Evolutionary conservation across 1,140 invertebrate species (phyloP), one percentile per base, ranked within the genome.

Genomic region (Bombus haemorrhoidalis): DNA sequence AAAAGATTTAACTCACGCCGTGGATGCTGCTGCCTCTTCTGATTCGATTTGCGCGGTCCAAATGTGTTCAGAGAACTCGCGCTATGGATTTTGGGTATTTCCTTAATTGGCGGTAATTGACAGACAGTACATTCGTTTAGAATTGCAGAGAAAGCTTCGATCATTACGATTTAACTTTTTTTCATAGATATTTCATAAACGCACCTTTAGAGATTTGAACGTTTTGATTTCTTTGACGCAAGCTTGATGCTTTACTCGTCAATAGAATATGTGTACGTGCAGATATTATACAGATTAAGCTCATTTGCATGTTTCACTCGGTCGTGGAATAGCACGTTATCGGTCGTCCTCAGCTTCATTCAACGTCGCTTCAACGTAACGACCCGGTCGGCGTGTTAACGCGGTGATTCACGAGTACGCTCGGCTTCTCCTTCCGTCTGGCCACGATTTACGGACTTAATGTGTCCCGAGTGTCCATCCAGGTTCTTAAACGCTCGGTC

Each of bases 391-490:
- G 76, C 34, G 82, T 76, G 77, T 75, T 83, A 53, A 39, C 64
- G 72, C 66, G 66, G 82, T 85, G 83, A 90, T 86, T 81, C 87
- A 90, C 87, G 86, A 82, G 80, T 81, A 34, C 83, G 81, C 72
- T 80, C 34, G 62, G 57, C 74, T 64, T 32, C 66, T 85, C 87
- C 85, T 82, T 83, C 76, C 85, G 82, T 87, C 82, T 72, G 85
- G 89, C 79, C 59, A 76, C 89, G 86, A 89, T 87, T 85, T 86
- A 74, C 73, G 62, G 47, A 83, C 82, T 82, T 87, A 89, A 89
- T 87, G 90, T 83, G 89, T 90, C 90, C 87, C 89, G 89, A 87
- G 89, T 90, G 90, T 91, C 91, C 87, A 84, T 59, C 85, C 87
- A 89, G 87, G 76, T 83, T 84, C 87, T 92, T 92, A 88, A 92